Base-by-base conservation (phyloP, 2,113 vertebrate genomes). In the Elephantulus edwardii region DNA sequence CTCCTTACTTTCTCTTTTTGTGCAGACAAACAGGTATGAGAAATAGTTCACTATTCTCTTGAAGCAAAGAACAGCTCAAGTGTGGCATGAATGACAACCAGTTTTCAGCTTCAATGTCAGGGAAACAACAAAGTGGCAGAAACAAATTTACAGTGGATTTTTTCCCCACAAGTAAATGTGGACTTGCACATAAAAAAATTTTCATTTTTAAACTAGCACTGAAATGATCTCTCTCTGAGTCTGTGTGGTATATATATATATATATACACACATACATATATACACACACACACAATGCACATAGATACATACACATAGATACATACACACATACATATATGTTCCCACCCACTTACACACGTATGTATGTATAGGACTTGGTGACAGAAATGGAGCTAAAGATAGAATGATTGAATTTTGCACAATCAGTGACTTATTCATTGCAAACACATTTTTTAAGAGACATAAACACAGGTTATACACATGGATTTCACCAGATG, bases 11-110 rank as follows among this genome's bases (percentile, higher is more conserved):
- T 76, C 19, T 8, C 9, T 46, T 50, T 35, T 70, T 16, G 16
- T 64, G 33, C 4, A 48, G 83, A 93, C 38, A 74, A 58, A 46
- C 54, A 35, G 79, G 7, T 48, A 0, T 54, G 68, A 64, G 68
- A 71, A 66, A 84, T 54, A 68, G 90, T 75, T 90, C n/a, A 7
- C 42, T 83, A 70, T 70, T 54, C 7, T 60, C 17, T 92, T 66
- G 33, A 77, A 71, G 46, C 71, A 88, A 78, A 16, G 33, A 88
- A 30, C 24, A 88, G 26, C 56, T 86, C 20, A 16, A 46, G 12
- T 48, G 3, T 44, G 35, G 22, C 60, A 54, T 78, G 42, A 62
- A 28, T 77, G 70, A 1, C 14, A 68, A 8, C 3, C 30, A 16
- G 30, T 16, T 35, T 26, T 77, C 54, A 20, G 24, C 4, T 19